Evolutionary conservation across 2,888 invertebrate genomes (phyloP).

Genomic region (Spodoptera exigua): DNA sequence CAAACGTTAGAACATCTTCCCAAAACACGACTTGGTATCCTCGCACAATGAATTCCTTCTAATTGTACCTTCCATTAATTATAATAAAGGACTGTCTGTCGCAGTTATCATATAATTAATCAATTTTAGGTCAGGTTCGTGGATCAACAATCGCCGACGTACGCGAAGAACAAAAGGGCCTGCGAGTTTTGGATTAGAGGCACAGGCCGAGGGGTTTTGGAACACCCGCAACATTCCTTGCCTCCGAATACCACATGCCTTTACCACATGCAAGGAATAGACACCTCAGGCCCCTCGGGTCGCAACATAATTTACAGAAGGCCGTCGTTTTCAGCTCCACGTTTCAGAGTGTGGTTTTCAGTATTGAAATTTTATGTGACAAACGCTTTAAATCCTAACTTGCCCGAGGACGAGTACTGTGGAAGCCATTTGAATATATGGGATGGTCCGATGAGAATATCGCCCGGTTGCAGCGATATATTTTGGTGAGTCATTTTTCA

Average conservation of each 20-base stretch:
- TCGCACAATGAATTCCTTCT: conserved; percentile 28
- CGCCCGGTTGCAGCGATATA: conserved; percentile 94
- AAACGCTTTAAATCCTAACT: conserved; percentile 90
- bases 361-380: conserved; percentile 95
- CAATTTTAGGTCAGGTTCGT: conserved; percentile 94
- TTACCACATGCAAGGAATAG: conserved; percentile 93
- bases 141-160: conserved; percentile 94
- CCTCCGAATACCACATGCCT: conserved; percentile 96
- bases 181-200: conserved; percentile 96
- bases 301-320: conserved; percentile 88
- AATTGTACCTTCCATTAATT: conserved; percentile 47
- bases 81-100: conserved; percentile 61
- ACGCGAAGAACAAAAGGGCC: conserved; percentile 94
- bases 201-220: conserved; percentile 93
- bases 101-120: conserved; percentile 68
- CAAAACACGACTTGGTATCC: background rate
- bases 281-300: conserved; percentile 89
- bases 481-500: conserved; percentile 91
- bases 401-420: conserved; percentile 93
- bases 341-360: conserved; percentile 95
- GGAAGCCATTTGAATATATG: conserved; percentile 95
- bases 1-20: background rate
- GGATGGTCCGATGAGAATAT: conserved; percentile 94
- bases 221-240: conserved; percentile 95
- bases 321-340: conserved; percentile 90